Evolutionary conservation across 2,888 invertebrate genomes (phyloP).

Genomic region (Limnephilus auricula): DNA sequence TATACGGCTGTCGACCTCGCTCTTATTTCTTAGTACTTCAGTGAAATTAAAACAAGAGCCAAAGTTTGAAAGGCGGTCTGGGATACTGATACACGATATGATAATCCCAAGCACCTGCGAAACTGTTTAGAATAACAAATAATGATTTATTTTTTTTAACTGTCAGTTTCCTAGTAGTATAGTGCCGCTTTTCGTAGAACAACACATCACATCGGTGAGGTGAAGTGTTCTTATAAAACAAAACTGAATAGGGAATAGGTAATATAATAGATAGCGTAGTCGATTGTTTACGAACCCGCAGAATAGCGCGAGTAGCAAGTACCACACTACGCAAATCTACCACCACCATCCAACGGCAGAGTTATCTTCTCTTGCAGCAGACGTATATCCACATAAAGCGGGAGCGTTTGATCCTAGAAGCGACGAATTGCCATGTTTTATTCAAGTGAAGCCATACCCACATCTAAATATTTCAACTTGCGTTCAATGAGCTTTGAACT

Average conservation of each 20-base stretch:
- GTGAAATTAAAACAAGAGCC: too few relatives aligned
- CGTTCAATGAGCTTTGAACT: neutral
- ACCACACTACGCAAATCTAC: neutral
- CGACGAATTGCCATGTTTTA: neutral
- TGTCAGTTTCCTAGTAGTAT: too few relatives aligned
- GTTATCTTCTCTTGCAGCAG: neutral
- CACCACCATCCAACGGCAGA: neutral
- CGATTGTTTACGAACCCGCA: neutral
- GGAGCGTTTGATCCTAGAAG: neutral
- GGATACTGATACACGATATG: too few relatives aligned
- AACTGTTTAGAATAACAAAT: too few relatives aligned
- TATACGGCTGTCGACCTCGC: too few relatives aligned
- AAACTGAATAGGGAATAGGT: neutral
- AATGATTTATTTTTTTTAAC: too few relatives aligned
- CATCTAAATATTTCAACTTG: neutral
- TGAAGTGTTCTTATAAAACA: neutral
- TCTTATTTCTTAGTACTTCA: too few relatives aligned
- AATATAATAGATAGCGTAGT: neutral
- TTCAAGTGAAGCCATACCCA: neutral
- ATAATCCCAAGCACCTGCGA: too few relatives aligned
- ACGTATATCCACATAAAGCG: neutral
- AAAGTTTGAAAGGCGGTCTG: too few relatives aligned
- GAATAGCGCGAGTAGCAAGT: neutral
- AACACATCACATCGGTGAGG: neutral
- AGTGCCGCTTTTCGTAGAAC: neutral